Evolutionary conservation across 2,113 vertebrate species (phyloP), one percentile per base, ranked within the genome.

Genomic region (Syngnathus floridae): DNA sequence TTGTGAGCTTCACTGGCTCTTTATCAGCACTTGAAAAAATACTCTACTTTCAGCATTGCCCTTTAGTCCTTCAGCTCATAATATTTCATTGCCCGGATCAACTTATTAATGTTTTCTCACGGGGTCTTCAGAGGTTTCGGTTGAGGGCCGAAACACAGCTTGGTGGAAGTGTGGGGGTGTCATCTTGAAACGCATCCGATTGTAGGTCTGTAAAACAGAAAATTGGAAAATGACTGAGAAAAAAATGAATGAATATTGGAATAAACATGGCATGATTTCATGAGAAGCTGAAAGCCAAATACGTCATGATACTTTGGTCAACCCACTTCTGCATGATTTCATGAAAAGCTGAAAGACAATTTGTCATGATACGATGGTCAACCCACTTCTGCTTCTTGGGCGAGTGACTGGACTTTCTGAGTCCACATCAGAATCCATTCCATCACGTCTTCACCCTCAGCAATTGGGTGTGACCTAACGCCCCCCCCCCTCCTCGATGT

Each of bases 161-260:
- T 3, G 88, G 88, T 46, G 84, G 87, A 38, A 91, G 87, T 8
- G 86, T 90, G 0, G 86, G 89, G 7, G 90, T 90, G 73, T 90
- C 84, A 14, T 91, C 90, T 76, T 82, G 71, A 43, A 89, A 90
- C 10, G 86, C 86, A 52, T 91, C 90, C 0, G 86, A 78, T 48
- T 91, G 87, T 19, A 91, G 85, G 75, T 90, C 90, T 91, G 73
- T 6, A 62, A 5, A 26, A 64, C 46, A 72, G 49, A 66, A 55
- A 31, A 2, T 41, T 21, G n/a, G 2, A 45, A 21, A 38, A 19
- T 21, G 37, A n/a, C 11, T 11, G 36, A 13, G 31, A 64, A 36
- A 19, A n/a, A 19, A n/a, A 5, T 1, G 40, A 12, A 31, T 12
- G 21, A 31, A 31, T 31, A 31, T 31, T 31, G 26, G 26, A 31